Percentiles rank a stretch among this genome's conserved stretches.
These are phyloP conservation scores for Artemisiospiza belli DNA, from an alignment of 2,113 vertebrate species.

Conservation along the genomic window DNA sequence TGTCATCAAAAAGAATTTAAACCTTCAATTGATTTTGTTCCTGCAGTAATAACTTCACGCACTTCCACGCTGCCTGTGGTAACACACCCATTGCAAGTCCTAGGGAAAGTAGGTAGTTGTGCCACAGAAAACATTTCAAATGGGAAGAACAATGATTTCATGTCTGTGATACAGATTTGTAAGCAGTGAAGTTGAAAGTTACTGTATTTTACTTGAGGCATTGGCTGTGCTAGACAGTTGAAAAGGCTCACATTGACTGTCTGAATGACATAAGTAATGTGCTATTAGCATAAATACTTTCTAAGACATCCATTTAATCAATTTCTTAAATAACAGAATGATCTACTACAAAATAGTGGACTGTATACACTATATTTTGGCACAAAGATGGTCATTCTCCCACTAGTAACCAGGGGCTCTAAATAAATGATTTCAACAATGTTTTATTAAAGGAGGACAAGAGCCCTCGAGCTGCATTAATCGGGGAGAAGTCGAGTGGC, in stretches of 20 bases:
- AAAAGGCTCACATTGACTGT: slow-evolving; percentile 70
- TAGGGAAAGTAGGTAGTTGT: neutral
- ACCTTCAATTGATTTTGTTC: neutral
- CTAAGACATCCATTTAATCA: slow-evolving; percentile 80
- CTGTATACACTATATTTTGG: slow-evolving; percentile 88
- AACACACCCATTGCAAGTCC: neutral
- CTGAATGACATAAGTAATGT: slow-evolving; percentile 74
- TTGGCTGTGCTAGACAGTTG: slow-evolving; percentile 65
- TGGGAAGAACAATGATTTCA: neutral
- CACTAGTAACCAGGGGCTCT: slow-evolving; percentile 84
- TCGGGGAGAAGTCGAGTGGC: slow-evolving; percentile 99
- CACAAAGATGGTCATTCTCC: slow-evolving; percentile 85
- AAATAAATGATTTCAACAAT: slow-evolving; percentile 97
- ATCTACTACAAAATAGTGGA: slow-evolving; percentile 87
- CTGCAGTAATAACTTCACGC: neutral
- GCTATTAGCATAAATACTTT: slow-evolving; percentile 80
- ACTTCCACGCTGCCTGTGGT: neutral
- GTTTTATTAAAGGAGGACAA: slow-evolving; percentile 96
- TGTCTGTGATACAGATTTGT: neutral
- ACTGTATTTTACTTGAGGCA: slow-evolving; percentile 70
- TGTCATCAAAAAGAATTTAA: neutral
- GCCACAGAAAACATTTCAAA: neutral
- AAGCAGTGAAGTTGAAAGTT: slow-evolving; percentile 39
- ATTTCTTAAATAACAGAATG: slow-evolving; percentile 84
- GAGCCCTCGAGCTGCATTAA: slow-evolving; percentile 94